phyloP scores from a whole-genome alignment of 1,140 invertebrate genomes.

The Drosophila repletoides region DNA sequence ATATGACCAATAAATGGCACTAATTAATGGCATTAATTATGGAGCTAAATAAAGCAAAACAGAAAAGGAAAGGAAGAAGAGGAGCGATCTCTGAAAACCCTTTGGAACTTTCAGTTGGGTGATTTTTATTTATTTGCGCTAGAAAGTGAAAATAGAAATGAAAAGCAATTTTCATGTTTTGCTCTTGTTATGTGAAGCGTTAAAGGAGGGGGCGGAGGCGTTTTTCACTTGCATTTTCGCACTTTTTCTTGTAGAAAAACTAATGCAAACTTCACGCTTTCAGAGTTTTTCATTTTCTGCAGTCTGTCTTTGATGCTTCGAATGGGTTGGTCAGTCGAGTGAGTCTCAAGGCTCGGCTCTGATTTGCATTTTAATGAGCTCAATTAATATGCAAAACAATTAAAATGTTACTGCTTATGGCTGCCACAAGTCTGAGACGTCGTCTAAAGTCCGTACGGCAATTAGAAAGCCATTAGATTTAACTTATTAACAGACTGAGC shows the following conservation, averaged over 20 bases:
- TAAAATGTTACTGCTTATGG: constrained; percentile 64
- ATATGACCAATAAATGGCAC: constrained; percentile 36
- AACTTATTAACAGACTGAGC: constrained; percentile 58
- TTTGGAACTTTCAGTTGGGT: no score
- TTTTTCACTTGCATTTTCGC: constrained; percentile 63
- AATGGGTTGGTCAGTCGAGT: constrained; percentile 29
- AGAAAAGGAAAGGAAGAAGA: not conserved
- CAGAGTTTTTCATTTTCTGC: constrained; percentile 10
- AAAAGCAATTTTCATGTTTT: constrained; percentile 21
- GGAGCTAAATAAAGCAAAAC: no score
- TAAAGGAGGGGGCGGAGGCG: not conserved
- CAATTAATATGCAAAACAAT: constrained; percentile 77
- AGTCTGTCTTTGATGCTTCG: constrained; percentile 15
- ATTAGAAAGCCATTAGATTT: constrained; percentile 78
- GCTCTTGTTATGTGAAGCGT: constrained; percentile 19
- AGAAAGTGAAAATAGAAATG: constrained; percentile 38
- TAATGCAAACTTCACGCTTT: constrained; percentile 61
- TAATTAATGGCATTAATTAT: constrained; percentile 54
- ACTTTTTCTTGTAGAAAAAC: constrained; percentile 54
- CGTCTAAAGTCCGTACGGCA: constrained; percentile 40
- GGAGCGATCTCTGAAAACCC: no score
- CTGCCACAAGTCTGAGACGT: constrained; percentile 27
- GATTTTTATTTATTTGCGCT: not conserved
- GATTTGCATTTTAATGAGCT: constrained; percentile 75
- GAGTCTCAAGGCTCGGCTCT: constrained; percentile 7